Evolutionary conservation across 2,113 vertebrate genomes (phyloP).

Genomic region (Noctilio leporinus): DNA sequence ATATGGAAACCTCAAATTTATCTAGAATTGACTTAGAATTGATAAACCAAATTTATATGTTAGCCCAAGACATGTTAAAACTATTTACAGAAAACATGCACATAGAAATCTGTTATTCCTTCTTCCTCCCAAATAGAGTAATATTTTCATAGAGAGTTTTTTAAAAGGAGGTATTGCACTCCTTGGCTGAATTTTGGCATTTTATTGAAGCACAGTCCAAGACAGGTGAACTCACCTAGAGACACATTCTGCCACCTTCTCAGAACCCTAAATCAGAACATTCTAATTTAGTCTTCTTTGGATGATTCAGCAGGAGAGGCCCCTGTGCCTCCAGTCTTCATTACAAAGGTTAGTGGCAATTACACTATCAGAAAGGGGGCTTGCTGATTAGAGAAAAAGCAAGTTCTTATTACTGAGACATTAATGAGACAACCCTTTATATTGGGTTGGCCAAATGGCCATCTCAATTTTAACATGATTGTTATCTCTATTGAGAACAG

Average conservation of each 20-base stretch:
- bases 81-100: background rate
- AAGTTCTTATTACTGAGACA: background rate
- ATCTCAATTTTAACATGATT: background rate
- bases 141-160: background rate
- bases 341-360: background rate
- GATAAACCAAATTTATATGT: background rate
- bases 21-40: conserved; percentile 16
- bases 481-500: background rate
- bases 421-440: background rate
- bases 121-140: background rate
- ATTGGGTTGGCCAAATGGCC: background rate
- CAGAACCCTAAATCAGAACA: background rate
- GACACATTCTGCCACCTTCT: background rate
- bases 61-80: background rate
- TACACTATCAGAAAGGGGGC: background rate
- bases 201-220: background rate
- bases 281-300: background rate
- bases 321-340: background rate
- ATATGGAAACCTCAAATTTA: background rate
- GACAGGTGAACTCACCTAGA: background rate
- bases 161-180: background rate
- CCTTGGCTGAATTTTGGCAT: background rate
- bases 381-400: background rate
- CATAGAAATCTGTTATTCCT: background rate
- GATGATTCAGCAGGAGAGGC: background rate